Evolutionary conservation across 2,797 vertebrate genomes (phyloP), one percentile per base, ranked within the genome.

Genomic region (Masticophis lateralis): DNA sequence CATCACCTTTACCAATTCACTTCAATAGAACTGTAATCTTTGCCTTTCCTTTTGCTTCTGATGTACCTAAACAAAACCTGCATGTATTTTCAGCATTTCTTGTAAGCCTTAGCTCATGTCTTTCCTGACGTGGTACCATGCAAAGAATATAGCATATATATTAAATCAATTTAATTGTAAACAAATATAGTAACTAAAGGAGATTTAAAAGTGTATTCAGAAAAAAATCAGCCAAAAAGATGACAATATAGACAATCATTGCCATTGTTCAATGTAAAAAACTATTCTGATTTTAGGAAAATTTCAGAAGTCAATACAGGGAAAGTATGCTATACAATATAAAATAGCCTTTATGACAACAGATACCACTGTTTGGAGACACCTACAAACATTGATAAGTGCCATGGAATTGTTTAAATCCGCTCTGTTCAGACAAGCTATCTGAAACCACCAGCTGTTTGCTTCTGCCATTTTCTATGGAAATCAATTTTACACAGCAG

Each of bases 361-460:
- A 93, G 56, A 90, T 59, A 90, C n/a, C n/a, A 86, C n/a, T 5
- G 4, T 83, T 83, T 83, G 37, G 86, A 93, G 66, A 61, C 88
- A 93, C 66, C 90, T 88, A 93, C 43, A 89, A 51, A 25, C 53
- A 69, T 89, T 89, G 92, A 63, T 91, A 93, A 83, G n/a, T 63
- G 57, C 69, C 43, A 88, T n/a, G 13, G 25, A 63, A 88, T 83
- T 57, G 88, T 91, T 91, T 83, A 88, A 91, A 89, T 93, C 90
- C 87, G 3, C 25, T 91, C 57, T 63, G 89, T 32, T 86, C 55
- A 18, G 51, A 43, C 55, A 60, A 32, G 86, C 43, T 91, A 18
- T 89, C 90, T 88, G 56, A 57, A 79, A 56, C 14, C 56, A 88
- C 86, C 55, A 87, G 55, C 87, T 87, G 66, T 60, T n/a, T 88